A percentile compares a stretch with the other conserved stretches of the same genome.
phyloP scores from a whole-genome alignment of 2,888 invertebrate genomes.

The Mamestra brassicae region DNA sequence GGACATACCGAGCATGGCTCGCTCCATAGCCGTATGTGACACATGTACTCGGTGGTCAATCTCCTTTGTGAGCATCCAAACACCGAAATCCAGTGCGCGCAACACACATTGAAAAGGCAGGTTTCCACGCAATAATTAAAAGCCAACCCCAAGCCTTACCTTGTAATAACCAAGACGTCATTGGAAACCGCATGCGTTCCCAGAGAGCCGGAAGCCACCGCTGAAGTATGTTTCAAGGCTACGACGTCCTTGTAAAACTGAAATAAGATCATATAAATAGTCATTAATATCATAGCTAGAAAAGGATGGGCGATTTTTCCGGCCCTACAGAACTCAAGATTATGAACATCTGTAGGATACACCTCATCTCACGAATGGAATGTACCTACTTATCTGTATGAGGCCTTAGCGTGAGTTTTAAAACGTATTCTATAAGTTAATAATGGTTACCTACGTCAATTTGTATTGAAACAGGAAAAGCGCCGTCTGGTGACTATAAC shows the following conservation, averaged over 20 bases:
- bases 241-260: slow-evolving; percentile 91
- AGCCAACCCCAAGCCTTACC: slow-evolving; percentile 69
- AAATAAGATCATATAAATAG: slow-evolving; percentile 25
- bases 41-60: no score
- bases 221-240: slow-evolving; percentile 79
- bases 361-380: no score
- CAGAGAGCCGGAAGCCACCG: slow-evolving; percentile 79
- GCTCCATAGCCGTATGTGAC: background rate
- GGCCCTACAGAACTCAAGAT: no score
- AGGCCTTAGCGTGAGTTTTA: no score
- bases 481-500: no score
- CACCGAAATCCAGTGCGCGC: no score
- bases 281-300: background rate
- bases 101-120: background rate
- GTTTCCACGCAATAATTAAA: background rate
- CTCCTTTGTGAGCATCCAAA: background rate
- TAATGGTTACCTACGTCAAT: no score
- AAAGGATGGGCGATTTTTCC: background rate
- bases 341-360: no score
- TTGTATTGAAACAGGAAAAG: no score
- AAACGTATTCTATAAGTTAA: no score
- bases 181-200: slow-evolving; percentile 76
- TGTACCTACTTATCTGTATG: no score
- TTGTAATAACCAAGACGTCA: slow-evolving; percentile 79
- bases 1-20: background rate